Conservation (phyloP, 2,797 vertebrate genomes). For the Lacerta agilis region DNA sequence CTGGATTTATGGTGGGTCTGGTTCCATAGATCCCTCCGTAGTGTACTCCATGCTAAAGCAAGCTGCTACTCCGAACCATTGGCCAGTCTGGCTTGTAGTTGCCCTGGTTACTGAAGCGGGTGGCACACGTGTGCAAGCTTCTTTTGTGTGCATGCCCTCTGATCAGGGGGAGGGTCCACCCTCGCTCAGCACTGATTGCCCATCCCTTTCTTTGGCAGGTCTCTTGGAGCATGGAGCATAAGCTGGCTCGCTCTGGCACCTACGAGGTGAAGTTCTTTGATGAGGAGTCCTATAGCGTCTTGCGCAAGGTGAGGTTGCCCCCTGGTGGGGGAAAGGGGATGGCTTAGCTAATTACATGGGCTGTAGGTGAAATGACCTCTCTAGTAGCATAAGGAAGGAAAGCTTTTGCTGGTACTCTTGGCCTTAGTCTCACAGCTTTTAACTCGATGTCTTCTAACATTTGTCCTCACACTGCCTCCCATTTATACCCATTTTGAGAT, state of each 20-base stretch:
- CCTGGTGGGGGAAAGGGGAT: too few relatives aligned
- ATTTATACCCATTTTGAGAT: background rate
- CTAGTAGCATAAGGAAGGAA: background rate
- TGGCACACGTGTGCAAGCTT: background rate
- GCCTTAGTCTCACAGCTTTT: background rate
- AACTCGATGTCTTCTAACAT: background rate
- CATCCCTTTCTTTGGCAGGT: constrained; percentile 75
- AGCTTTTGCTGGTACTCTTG: background rate
- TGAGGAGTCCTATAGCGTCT: constrained; percentile 90
- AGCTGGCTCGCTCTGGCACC: constrained; percentile 88
- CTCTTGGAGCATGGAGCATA: constrained; percentile 93
- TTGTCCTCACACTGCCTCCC: background rate
- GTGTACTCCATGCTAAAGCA: constrained; percentile 32
- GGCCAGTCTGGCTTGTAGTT: constrained; percentile 24
- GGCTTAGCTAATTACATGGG: background rate
- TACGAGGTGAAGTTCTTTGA: constrained; percentile 94
- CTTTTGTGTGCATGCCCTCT: background rate
- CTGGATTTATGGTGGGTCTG: constrained; percentile 26
- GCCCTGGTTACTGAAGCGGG: constrained; percentile 30
- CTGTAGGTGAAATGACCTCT: background rate
- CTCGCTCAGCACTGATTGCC: background rate
- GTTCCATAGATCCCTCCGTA: background rate
- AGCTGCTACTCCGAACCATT: constrained; percentile 32
- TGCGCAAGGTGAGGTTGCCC: constrained; percentile 83
- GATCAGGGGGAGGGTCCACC: background rate